Percentiles rank a stretch among this genome's conserved stretches.
These are phyloP conservation scores for Ladona fulva DNA, from an alignment of 1,140 invertebrate species.

Conservation along the genomic window DNA sequence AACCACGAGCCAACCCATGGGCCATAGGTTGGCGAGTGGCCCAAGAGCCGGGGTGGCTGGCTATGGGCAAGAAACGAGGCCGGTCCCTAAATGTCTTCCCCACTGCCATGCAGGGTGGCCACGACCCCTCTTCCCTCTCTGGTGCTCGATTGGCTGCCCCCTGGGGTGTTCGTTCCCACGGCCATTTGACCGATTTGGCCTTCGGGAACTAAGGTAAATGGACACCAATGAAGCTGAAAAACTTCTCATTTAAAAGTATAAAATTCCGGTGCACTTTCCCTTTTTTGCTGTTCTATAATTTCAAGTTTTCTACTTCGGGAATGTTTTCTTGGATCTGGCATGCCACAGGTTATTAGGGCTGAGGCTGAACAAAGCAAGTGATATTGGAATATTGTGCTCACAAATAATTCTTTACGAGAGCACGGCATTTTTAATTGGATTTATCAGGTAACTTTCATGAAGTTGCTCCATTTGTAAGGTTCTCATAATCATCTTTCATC, in stretches of 20 bases:
- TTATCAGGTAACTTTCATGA: background rate
- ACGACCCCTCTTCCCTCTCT: constrained; percentile 17
- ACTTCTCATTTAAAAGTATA: background rate
- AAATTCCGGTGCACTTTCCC: constrained; percentile 7
- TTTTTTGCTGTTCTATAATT: background rate
- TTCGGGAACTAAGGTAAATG: constrained; percentile 21
- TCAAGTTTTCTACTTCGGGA: background rate
- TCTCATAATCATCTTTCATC: too few relatives aligned
- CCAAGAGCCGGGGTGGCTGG: constrained; percentile 14
- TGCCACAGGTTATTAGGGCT: background rate
- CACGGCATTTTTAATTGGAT: background rate
- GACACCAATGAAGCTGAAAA: constrained; percentile 16
- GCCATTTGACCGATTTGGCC: constrained; percentile 6
- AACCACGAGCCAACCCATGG: background rate
- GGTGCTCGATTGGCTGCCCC: background rate
- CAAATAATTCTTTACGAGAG: background rate
- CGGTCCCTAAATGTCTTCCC: background rate
- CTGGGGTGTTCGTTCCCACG: constrained; percentile 1
- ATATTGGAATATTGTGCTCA: background rate
- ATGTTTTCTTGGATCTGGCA: background rate
- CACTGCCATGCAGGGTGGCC: background rate
- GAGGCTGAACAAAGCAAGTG: constrained; percentile 1
- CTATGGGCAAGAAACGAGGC: background rate
- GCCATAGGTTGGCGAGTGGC: constrained; percentile 1
- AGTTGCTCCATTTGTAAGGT: too few relatives aligned